phyloP scores from a whole-genome alignment of 2,797 vertebrate species.

The Anguilla pacifica region DNA sequence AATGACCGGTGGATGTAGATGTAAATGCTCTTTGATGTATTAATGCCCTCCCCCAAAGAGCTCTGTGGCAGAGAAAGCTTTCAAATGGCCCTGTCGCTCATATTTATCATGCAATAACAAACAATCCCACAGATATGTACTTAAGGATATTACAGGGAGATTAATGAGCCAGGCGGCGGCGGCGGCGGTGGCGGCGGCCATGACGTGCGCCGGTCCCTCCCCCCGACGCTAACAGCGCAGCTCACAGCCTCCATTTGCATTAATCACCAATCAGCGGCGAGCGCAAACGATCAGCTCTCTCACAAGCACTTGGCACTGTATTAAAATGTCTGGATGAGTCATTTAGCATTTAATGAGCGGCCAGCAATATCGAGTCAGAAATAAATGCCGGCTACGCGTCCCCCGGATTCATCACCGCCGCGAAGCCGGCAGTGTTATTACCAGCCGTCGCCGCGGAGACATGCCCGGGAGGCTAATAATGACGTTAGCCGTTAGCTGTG shows the following conservation, averaged over 20 bases:
- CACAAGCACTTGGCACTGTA: constrained; percentile 88
- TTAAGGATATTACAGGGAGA: constrained; percentile 87
- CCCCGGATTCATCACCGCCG: constrained; percentile 83
- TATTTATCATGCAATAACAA: constrained; percentile 86
- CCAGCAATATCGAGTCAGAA: constrained; percentile 88
- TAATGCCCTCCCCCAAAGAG: constrained; percentile 71
- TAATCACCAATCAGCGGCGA: constrained; percentile 89
- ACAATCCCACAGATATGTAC: constrained; percentile 84
- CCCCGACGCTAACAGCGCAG: constrained; percentile 85
- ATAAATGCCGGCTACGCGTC: constrained; percentile 84
- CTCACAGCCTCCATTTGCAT: constrained; percentile 90
- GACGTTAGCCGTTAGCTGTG: constrained; percentile 80
- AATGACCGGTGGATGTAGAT: constrained; percentile 52
- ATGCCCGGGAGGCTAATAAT: constrained; percentile 93
- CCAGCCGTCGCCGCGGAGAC: constrained; percentile 85
- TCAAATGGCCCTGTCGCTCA: constrained; percentile 77
- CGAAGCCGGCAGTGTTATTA: constrained; percentile 89
- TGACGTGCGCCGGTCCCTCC: constrained; percentile 79
- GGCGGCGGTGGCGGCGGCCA: constrained; percentile 87
- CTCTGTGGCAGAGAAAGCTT: constrained; percentile 79
- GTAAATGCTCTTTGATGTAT: constrained; percentile 75
- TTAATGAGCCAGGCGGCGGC: constrained; percentile 84
- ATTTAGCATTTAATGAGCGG: constrained; percentile 95
- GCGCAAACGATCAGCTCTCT: constrained; percentile 83
- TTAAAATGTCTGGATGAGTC: constrained; percentile 95